Evolutionary conservation across 1,140 invertebrate species (phyloP), one percentile per base, ranked within the genome.

Genomic region (Danaus plexippus): DNA sequence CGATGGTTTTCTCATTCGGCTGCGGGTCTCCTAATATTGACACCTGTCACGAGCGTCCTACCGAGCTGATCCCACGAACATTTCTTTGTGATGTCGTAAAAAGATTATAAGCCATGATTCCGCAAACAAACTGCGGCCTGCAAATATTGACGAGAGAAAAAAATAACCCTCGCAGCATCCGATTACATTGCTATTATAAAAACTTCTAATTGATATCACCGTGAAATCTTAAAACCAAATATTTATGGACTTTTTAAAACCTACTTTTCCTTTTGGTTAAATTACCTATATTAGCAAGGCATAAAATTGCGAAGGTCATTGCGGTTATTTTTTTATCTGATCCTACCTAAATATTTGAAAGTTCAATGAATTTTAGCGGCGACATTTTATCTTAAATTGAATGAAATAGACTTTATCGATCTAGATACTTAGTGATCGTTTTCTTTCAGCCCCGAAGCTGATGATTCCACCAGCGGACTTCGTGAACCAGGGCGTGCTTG

Each of bases 361-460:
- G 18, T 6, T 2, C 2, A 22, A 22, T 22, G 18, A 2, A 22
- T 22, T 6, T 2, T 2, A 22, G 18, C 6, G 6, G 6, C 7
- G 1, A 32, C 7, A 32, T 32, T 32, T 7, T 32, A 15, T 15
- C 3, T 15, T 15, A 15, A 15, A 15, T 15, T 15, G n/a, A n/a
- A n/a, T 15, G 15, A 15, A 15, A 32, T 32, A 32, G 5, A 32
- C 5, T 32, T 32, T 32, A 32, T 32, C 5, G 43, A n/a, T 41
- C 7, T 11, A 41, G 51, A 52, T 52, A 56, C 15, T n/a, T 12
- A 52, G 43, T 15, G 53, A 18, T 57, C 61, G 8, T 55, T 61
- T 73, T 61, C 57, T 92, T 92, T 45, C 89, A 94, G 93, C 87
- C 50, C 89, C 92, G 45, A 94, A 94, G 81, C 81, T 92, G 67